Conservation (phyloP, 2,113 vertebrate genomes). For the Poeciliopsis retropinna region DNA sequence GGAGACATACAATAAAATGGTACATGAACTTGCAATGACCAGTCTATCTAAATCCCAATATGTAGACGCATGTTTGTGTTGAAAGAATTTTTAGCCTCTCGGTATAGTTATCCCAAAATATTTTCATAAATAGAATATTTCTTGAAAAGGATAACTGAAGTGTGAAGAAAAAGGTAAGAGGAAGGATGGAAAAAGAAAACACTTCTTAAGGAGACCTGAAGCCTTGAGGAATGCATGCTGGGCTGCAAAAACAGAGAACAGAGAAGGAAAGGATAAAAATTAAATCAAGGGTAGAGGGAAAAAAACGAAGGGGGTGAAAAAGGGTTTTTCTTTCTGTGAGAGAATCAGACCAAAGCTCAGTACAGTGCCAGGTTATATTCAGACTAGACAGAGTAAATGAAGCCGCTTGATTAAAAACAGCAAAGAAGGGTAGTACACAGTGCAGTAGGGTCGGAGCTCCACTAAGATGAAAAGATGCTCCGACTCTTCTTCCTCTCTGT, state of each 20-base stretch:
- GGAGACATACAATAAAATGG: neutral
- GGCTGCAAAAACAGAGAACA: conserved; percentile 50
- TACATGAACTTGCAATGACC: neutral
- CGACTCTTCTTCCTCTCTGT: conserved; percentile 18
- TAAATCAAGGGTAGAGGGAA: conserved; percentile 50
- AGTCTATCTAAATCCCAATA: conserved; percentile 27
- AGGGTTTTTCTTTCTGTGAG: conserved; percentile 34
- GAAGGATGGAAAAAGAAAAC: conserved; percentile 27
- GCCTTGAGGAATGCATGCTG: conserved; percentile 59
- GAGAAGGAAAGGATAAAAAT: conserved; percentile 61
- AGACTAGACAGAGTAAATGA: conserved; percentile 68
- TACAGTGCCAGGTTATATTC: conserved; percentile 66
- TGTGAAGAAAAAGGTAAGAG: conserved; percentile 2
- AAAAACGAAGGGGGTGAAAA: conserved; percentile 23
- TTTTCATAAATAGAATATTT: conserved; percentile 19
- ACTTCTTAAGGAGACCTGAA: conserved; percentile 27
- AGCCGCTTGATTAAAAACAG: conserved; percentile 61
- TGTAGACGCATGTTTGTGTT: conserved; percentile 58
- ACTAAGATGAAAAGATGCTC: conserved; percentile 18
- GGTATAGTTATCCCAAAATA: neutral
- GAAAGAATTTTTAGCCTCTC: neutral
- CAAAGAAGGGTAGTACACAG: conserved; percentile 21
- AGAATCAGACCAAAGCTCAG: conserved; percentile 45
- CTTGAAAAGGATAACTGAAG: conserved; percentile 6
- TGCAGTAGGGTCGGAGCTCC: conserved; percentile 3